Evolutionary conservation across 2,797 vertebrate genomes (phyloP), one percentile per base, ranked within the genome.

Genomic region (Potorous gilbertii): DNA sequence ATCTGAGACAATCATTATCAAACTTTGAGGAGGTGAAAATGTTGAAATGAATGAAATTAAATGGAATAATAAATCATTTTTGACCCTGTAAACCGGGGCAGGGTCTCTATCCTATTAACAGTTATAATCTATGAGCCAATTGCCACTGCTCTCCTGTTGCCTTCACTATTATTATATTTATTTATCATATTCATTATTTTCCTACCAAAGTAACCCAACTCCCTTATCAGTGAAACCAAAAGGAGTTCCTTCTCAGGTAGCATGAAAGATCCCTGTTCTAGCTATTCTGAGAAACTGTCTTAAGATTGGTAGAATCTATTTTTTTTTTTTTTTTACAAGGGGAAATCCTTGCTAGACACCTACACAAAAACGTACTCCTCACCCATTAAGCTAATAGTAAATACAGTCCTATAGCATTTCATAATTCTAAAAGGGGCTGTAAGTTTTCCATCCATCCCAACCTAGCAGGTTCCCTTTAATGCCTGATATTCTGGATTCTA

Each of bases 281-380:
- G 5, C 0, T 50, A 56, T 55, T 95, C 66, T 8, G 1, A 54
- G 59, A 4, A 46, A 87, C 54, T 56, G 1, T 66, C 29, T 94
- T 29, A 46, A 59, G 18, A 74, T 90, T 50, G 91, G 46, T 31
- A 90, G 91, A 87, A 94, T 4, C 13, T 90, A 16, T 31, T 34
- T 27, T 54, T 94, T 92, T 96, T 96, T 27, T 56, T 34, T 54
- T 95, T 92, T 96, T 91, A 74, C 18, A 55, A 40, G 34, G 5
- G 0, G 46, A 66, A 66, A 13, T n/a, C 4, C 62, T 66, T 16
- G 31, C 31, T 66, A n/a, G 62, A 66, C 11, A 66, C 31, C 62
- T 40, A 40, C 34, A 74, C 14, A n/a, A 74, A 74, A n/a, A 16
- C n/a, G 40, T 40, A 74, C 34, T 74, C n/a, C 6, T 18, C 14